Conservation (phyloP, 2,113 vertebrate species). For the Proterorhinus semilunaris region DNA sequence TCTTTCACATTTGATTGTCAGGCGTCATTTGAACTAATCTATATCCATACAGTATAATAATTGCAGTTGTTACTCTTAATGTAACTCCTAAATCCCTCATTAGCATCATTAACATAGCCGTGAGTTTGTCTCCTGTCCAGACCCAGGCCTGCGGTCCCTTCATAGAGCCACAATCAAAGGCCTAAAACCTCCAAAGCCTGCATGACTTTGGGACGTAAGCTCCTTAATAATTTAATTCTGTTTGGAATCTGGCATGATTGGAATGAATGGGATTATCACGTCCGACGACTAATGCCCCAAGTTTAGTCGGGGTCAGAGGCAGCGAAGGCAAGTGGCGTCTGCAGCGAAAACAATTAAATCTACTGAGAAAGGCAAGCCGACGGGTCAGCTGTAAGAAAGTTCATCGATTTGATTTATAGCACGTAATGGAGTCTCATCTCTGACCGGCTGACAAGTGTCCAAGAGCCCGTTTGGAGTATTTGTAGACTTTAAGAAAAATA, state of each 20-base stretch:
- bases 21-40: too few species aligned
- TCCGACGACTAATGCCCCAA: constrained; percentile 50
- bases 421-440: not conserved
- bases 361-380: not conserved
- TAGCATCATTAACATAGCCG: constrained; percentile 13
- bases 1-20: not conserved
- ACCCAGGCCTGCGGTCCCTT: constrained; percentile 44
- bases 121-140: constrained; percentile 35
- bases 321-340: constrained; percentile 32
- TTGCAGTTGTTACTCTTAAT: not conserved
- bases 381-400: constrained; percentile 5
- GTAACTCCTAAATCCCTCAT: not conserved
- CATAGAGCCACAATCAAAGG: constrained; percentile 47
- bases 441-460: not conserved
- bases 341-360: constrained; percentile 39
- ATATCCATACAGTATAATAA: too few species aligned
- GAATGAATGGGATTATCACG: constrained; percentile 67
- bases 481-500: too few species aligned
- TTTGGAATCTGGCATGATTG: constrained; percentile 82
- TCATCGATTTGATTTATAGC: not conserved
- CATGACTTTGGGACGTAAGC: constrained; percentile 69
- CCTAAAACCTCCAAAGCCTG: constrained; percentile 61
- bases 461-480: too few species aligned
- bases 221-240: constrained; percentile 84
- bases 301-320: constrained; percentile 52